These are phyloP conservation scores for Erebia epiphron DNA, from an alignment of 2,888 invertebrate species.

Conservation along the genomic window DNA sequence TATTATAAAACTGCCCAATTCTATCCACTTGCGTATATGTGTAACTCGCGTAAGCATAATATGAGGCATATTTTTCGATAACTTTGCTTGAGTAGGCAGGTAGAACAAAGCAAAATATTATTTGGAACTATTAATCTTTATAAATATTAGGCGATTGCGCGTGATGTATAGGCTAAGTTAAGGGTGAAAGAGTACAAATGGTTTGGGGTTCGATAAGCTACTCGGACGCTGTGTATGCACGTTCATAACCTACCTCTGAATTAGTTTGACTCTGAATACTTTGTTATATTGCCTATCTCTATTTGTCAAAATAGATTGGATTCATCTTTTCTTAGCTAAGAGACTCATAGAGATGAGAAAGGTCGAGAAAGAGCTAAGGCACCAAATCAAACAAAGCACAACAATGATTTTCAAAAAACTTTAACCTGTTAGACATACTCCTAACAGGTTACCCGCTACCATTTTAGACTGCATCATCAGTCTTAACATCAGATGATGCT, in stretches of 20 bases:
- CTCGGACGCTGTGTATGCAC: constrained; percentile 39
- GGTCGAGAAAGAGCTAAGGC: too few relatives aligned
- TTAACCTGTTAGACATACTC: too few relatives aligned
- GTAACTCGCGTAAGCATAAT: too few relatives aligned
- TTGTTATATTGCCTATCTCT: background rate
- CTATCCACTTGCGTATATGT: too few relatives aligned
- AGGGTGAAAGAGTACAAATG: constrained; percentile 33
- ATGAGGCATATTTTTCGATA: background rate
- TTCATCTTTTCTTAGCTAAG: background rate
- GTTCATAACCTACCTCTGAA: constrained; percentile 36
- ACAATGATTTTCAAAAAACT: too few relatives aligned
- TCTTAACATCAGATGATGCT: too few relatives aligned
- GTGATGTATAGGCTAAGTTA: constrained; percentile 48
- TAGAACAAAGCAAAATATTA: constrained; percentile 9
- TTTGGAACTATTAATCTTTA: constrained; percentile 1
- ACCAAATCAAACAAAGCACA: too few relatives aligned
- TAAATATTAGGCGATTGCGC: constrained; percentile 6
- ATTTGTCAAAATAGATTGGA: background rate
- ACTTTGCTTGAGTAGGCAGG: background rate
- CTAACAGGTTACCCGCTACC: too few relatives aligned
- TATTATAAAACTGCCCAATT: too few relatives aligned
- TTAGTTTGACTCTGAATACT: constrained; percentile 13
- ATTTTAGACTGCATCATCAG: too few relatives aligned
- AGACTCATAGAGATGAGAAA: background rate
- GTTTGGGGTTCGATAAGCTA: constrained; percentile 41